Evolutionary conservation across 2,797 vertebrate genomes (phyloP).

Genomic region (Semaprochilodus insignis): DNA sequence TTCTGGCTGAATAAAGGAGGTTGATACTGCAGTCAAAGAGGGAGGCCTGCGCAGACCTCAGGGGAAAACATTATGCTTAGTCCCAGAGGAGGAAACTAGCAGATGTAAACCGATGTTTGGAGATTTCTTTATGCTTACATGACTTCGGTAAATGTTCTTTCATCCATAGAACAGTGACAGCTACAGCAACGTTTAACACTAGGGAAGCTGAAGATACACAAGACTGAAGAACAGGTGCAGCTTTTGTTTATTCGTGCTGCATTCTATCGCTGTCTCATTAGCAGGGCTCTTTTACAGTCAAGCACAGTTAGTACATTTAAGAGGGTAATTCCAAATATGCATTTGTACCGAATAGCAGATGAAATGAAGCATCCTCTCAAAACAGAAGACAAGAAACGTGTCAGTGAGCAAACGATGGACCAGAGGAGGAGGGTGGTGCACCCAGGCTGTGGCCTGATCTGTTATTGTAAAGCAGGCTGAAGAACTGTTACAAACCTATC

Average conservation of each 20-base stretch:
- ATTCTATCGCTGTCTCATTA: conserved; percentile 17
- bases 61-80: conserved; percentile 3
- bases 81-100: conserved; percentile 8
- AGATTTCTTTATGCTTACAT: conserved; percentile 3
- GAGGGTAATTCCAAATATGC: not conserved
- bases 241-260: conserved; percentile 14
- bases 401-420: not conserved
- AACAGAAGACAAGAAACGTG: no score
- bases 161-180: conserved; percentile 1
- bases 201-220: not conserved
- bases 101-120: conserved; percentile 14
- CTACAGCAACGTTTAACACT: not conserved
- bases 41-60: not conserved
- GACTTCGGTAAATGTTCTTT: conserved; percentile 24
- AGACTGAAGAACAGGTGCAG: conserved; percentile 23
- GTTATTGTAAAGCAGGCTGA: not conserved
- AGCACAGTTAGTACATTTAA: not conserved
- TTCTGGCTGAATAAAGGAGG: conserved; percentile 14
- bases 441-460: not conserved
- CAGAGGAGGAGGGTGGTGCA: not conserved
- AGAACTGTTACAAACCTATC: no score
- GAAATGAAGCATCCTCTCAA: no score
- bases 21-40: conserved; percentile 7
- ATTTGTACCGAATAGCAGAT: not conserved
- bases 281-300: not conserved